Evolutionary conservation across 1,140 invertebrate genomes (phyloP), one percentile per base, ranked within the genome.

Genomic region (Eurytemora carolleeae): DNA sequence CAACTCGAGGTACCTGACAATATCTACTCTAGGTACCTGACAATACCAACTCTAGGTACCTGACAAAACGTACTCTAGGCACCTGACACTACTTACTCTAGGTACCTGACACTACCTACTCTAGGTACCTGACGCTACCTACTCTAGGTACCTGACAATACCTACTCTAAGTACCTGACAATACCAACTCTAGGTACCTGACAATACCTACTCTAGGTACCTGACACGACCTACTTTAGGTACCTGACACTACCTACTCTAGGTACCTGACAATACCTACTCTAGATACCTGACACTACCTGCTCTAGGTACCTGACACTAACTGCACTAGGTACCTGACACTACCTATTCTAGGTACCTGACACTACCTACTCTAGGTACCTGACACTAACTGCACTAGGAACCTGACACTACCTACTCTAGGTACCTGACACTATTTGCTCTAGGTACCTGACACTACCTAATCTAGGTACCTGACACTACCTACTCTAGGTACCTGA

Each of bases 341-440:
- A 57, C 69, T 69, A 23, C 71, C 77, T 1, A 70, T 78, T 31
- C 76, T 77, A 2, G 73, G 76, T 66, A 81, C 80, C 0, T 59
- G 81, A 82, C 70, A 80, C 84, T 56, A 74, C 83, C 21, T 0
- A 79, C 84, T 1, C 7, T 7, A n/a, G n/a, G n/a, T n/a, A n/a
- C n/a, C n/a, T n/a, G n/a, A n/a, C n/a, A n/a, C n/a, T n/a, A n/a
- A n/a, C n/a, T n/a, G n/a, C n/a, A 12, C 15, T 26, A 57, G 7
- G 7, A 44, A 67, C 18, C 62, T 75, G n/a, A 67, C 68, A 57
- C 69, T 69, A 23, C 71, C 77, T 1, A 70, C 78, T 31, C 76
- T 77, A 2, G 73, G 76, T 66, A 81, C 80, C 0, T 59, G 81
- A 82, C 70, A 80, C 84, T 56, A 74, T 83, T 20, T 0, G 80